Base-by-base conservation (phyloP, 2,113 vertebrate species). In the Cavia aperea region DNA sequence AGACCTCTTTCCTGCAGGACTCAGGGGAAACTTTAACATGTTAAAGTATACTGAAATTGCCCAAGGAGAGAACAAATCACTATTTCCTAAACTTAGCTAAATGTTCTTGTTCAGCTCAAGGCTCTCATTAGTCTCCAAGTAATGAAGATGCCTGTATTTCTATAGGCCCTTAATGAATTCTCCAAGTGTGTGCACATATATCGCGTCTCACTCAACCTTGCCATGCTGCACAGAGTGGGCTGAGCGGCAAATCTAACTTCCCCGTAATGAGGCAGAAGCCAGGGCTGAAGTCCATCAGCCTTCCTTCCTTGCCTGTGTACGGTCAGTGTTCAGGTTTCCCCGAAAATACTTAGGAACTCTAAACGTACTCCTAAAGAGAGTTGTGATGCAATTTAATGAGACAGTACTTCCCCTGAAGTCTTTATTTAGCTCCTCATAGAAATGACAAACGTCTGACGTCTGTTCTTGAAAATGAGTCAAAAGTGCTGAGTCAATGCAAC, bases 361-460 rank as follows among this genome's bases (percentile, higher is more conserved):
- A 23, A 51, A 49, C 75, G 39, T n/a, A 78, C 51, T 79, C 36
- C 70, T 68, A 33, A 23, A 78, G 56, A 92, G 19, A 63, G 9
- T 9, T 21, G 16, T 49, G 88, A 82, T 18, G 73, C 70, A 77
- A 56, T 46, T 93, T 60, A 72, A 31, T 51, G 56, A 46, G 9
- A 46, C 6, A 92, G 86, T 2, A 5, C n/a, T 87, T 68, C 49
- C 33, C 63, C 11, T 60, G 4, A 1, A 58, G 14, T 49, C 43
- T 77, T 39, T 31, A 29, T 75, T 92, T 51, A 78, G 23, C 60
- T 65, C 78, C 88, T 94, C 65, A 16, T 9, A 12, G n/a, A 93
- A 93, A 39, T 29, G 79, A 85, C 2, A 33, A 78, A 4, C 11
- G n/a, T 51, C 70, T 94, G 92, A 96, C 93, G 96, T 49, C 19